Evolutionary conservation across 1,140 invertebrate genomes (phyloP).

Genomic region (Archegozetes longisetosus): DNA sequence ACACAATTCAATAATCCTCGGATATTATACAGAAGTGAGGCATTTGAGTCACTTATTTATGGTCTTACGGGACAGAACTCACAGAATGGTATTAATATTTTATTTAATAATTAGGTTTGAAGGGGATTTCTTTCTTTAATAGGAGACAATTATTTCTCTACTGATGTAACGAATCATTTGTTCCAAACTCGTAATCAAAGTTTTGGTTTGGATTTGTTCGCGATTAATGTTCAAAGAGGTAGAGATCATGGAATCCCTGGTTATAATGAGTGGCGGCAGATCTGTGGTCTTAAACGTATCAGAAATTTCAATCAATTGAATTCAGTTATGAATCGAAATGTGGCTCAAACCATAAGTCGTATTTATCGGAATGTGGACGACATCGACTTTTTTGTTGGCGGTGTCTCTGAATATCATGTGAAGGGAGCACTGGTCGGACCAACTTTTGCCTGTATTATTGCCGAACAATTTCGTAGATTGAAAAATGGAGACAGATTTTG

Average conservation of each 20-base stretch:
- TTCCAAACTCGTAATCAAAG: constrained; percentile 44
- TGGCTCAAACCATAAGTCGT: constrained; percentile 42
- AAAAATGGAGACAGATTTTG: constrained; percentile 54
- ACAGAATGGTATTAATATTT: constrained; percentile 49
- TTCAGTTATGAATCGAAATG: constrained; percentile 28
- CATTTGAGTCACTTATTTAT: constrained; percentile 66
- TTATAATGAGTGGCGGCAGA: constrained; percentile 61
- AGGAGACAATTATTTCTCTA: constrained; percentile 78
- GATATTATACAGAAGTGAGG: constrained; percentile 43
- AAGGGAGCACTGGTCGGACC: constrained; percentile 33
- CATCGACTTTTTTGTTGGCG: constrained; percentile 28
- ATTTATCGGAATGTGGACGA: constrained; percentile 28
- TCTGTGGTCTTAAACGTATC: constrained; percentile 57
- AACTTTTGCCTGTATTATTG: too few relatives aligned
- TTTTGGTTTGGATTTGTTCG: constrained; percentile 59
- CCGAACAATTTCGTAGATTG: too few relatives aligned
- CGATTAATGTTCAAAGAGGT: too few relatives aligned
- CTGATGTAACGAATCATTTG: constrained; percentile 58
- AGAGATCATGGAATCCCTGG: constrained; percentile 64
- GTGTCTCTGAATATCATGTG: constrained; percentile 25
- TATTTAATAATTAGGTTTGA: too few relatives aligned
- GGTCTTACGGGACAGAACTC: constrained; percentile 72
- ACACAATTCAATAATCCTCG: constrained; percentile 91
- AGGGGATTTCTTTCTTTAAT: constrained; percentile 16
- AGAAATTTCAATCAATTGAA: constrained; percentile 54